Conservation (phyloP, 2,797 vertebrate species). For the Poecilia velifera region DNA sequence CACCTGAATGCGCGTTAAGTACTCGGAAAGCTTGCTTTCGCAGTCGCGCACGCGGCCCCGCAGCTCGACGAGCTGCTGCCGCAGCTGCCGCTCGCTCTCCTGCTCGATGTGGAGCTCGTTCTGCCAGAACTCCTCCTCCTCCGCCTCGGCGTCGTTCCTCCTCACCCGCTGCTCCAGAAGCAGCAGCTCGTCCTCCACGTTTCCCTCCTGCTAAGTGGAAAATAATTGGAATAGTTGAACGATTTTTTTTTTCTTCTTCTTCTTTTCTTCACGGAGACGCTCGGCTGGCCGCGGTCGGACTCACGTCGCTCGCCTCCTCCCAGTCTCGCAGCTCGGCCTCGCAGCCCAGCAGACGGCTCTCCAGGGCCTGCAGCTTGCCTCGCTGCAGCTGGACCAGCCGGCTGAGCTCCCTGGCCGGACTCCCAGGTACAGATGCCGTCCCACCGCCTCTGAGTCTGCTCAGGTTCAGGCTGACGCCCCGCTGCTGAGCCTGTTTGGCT, state of each 20-base stretch:
- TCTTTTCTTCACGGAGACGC: not conserved
- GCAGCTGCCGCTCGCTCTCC: conserved; percentile 91
- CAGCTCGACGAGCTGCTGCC: conserved; percentile 89
- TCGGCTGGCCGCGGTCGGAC: conserved; percentile 37
- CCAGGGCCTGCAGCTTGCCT: conserved; percentile 88
- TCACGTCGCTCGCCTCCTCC: conserved; percentile 81
- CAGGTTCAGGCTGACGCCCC: conserved; percentile 76
- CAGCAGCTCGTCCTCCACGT: conserved; percentile 88
- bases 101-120: conserved; percentile 94
- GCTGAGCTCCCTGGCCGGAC: conserved; percentile 84
- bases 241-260: not conserved
- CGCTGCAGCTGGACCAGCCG: conserved; percentile 90
- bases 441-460: conserved; percentile 65
- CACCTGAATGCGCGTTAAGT: conserved; percentile 83
- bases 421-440: conserved; percentile 61
- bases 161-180: conserved; percentile 91
- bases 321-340: conserved; percentile 88
- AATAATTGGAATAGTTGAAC: not conserved
- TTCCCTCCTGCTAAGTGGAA: conserved; percentile 48
- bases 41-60: conserved; percentile 85
- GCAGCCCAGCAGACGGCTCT: conserved; percentile 88
- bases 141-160: conserved; percentile 90
- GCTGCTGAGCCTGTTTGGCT: conserved; percentile 84
- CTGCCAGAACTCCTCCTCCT: conserved; percentile 96
- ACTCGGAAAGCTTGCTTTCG: conserved; percentile 86